Base-by-base conservation (phyloP, 2,888 invertebrate species). In the Tenodera sinensis region DNA sequence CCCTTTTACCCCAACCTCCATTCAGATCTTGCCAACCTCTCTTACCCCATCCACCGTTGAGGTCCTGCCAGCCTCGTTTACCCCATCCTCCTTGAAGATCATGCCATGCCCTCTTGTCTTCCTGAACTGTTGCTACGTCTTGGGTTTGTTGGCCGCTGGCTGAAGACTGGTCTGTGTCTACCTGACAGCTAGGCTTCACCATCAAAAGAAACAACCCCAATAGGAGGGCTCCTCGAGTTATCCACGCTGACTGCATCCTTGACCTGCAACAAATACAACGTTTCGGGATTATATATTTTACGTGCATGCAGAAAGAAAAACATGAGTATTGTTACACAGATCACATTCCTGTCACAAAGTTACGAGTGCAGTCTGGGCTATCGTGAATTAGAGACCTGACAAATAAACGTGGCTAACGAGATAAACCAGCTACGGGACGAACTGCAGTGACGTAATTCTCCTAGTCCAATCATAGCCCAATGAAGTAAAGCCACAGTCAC, bases 41-140 rank as follows among this genome's bases (percentile, higher is more conserved):
- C 92, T 96, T 96, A n/a, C n/a, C n/a, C n/a, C n/a, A n/a, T n/a
- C n/a, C n/a, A n/a, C n/a, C n/a, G n/a, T n/a, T n/a, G n/a, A 96
- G 92, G 91, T 94, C 95, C 91, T 94, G 94, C 95, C 95, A 95
- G 34, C 93, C 95, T 91, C 95, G 93, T 92, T 92, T 92, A 8
- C 92, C 92, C 95, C 95, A 30, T 30, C 30, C 30, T 2, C 30
- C 30, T 3, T 30, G 2, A 4, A 95, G 28, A 91, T 94, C 94
- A 91, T 95, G 94, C 95, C 95, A 95, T 34, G 93, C 95, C 91
- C 95, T 93, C 92, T 96, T 96, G 90, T 96, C 95, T 89, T 93
- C 87, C 42, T 87, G 87, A 34, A 42, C 34, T 71, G 3, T 20
- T n/a, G 83, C 6, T 12, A 71, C 54, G 28, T 87, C 87, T 15